These are phyloP conservation scores for Scomberomorus guttatus DNA, from an alignment of 2,797 vertebrate genomes.

Conservation along the genomic window DNA sequence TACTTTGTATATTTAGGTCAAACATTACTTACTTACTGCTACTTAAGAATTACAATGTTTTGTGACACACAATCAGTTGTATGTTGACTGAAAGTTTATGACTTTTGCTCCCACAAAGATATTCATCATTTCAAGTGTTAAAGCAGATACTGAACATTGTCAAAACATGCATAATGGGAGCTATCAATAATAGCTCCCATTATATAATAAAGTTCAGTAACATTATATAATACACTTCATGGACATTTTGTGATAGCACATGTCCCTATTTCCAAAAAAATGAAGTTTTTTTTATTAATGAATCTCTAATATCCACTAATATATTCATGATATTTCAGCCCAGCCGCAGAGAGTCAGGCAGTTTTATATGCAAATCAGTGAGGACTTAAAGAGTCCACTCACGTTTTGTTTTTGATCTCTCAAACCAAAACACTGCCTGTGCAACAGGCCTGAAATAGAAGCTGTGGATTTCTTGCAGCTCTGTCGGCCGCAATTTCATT, in stretches of 20 bases:
- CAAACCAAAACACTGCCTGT: conserved; percentile 30
- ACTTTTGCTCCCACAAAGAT: background rate
- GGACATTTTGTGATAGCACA: background rate
- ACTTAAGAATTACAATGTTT: background rate
- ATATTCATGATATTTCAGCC: background rate
- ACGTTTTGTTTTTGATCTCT: conserved; percentile 47
- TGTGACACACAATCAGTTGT: background rate
- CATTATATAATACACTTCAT: background rate
- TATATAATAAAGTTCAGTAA: background rate
- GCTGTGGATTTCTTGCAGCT: conserved; percentile 3
- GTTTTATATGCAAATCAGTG: conserved; percentile 46
- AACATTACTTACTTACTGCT: background rate
- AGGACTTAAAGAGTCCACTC: conserved; percentile 51
- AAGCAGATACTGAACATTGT: background rate
- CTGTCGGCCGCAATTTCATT: conserved; percentile 7
- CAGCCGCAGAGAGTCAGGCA: background rate
- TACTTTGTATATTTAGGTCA: conserved; percentile 2
- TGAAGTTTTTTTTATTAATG: background rate
- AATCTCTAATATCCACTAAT: background rate
- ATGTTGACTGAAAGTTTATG: background rate
- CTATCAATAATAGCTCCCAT: background rate
- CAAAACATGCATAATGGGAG: background rate
- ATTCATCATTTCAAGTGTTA: background rate
- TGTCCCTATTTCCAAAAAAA: background rate
- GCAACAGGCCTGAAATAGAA: conserved; percentile 20